Conservation (phyloP, 2,113 vertebrate genomes). For the Phyllostomus discolor region DNA sequence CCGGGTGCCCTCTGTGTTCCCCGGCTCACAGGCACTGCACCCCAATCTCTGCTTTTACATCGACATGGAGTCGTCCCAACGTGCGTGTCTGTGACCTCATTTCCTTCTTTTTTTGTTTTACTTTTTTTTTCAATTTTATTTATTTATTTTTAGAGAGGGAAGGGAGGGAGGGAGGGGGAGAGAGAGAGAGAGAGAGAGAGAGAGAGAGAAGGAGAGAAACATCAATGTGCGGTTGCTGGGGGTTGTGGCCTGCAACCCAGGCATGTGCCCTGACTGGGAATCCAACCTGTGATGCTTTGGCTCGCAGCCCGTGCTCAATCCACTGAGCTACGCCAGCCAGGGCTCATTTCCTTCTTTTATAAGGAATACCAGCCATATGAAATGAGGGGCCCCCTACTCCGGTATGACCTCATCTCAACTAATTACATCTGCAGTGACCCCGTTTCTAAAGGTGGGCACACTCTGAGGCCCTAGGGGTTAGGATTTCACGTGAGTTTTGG, state of each 20-base stretch:
- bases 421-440: background rate
- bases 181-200: no score
- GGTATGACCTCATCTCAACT: background rate
- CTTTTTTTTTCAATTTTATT: no score
- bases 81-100: background rate
- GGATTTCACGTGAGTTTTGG: background rate
- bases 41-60: background rate
- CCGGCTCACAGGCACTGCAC: background rate
- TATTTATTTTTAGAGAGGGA: no score
- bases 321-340: no score
- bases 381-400: background rate
- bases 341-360: background rate
- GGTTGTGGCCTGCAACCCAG: no score
- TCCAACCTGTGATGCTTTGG: no score
- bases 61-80: accelerated
- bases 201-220: no score
- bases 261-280: no score
- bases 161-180: no score
- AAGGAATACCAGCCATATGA: background rate
- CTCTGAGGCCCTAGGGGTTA: background rate
- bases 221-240: no score
- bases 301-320: no score
- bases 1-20: background rate
- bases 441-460: background rate
- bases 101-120: background rate